Conservation (phyloP, 2,888 invertebrate species). For the Caenorhabditis sulstoni region DNA sequence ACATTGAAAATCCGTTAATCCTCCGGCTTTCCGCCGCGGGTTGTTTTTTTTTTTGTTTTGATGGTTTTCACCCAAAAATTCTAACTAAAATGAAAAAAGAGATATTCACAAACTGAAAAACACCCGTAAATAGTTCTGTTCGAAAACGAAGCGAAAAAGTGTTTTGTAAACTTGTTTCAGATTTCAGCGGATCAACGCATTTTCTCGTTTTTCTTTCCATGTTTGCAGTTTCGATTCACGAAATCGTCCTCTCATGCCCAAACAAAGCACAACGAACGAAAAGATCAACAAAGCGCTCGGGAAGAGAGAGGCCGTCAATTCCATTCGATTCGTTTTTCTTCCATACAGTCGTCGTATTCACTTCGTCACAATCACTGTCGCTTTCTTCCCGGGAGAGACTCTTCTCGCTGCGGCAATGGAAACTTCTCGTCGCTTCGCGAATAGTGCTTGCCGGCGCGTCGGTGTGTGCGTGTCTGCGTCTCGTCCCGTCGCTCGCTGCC, state of each 20-base stretch:
- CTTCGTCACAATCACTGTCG: slow-evolving; percentile 9
- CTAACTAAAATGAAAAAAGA: too few species aligned
- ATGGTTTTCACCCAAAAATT: too few species aligned
- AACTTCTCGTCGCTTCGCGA: slow-evolving; percentile 24
- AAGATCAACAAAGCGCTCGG: slow-evolving; percentile 13
- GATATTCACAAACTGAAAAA: too few species aligned
- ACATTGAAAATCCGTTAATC: too few species aligned
- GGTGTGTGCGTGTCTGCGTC: slow-evolving; percentile 30
- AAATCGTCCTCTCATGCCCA: not conserved
- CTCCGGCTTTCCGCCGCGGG: not conserved
- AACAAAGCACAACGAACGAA: not conserved
- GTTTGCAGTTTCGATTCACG: slow-evolving; percentile 15
- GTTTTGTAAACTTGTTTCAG: too few species aligned
- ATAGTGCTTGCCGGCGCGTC: slow-evolving; percentile 21
- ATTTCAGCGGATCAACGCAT: too few species aligned
- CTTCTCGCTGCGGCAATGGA: not conserved
- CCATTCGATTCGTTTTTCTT: slow-evolving; percentile 8
- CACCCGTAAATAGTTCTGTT: too few species aligned
- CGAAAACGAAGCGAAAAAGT: too few species aligned
- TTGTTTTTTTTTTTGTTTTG: not conserved
- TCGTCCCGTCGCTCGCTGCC: slow-evolving; percentile 1
- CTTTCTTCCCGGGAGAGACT: slow-evolving; percentile 8
- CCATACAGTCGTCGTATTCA: slow-evolving; percentile 22
- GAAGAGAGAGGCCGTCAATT: not conserved
- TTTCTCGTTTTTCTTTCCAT: not conserved